Percentiles rank a stretch among this genome's conserved stretches.
phyloP scores from a whole-genome alignment of 2,113 vertebrate species.

The Callorhinus ursinus region DNA sequence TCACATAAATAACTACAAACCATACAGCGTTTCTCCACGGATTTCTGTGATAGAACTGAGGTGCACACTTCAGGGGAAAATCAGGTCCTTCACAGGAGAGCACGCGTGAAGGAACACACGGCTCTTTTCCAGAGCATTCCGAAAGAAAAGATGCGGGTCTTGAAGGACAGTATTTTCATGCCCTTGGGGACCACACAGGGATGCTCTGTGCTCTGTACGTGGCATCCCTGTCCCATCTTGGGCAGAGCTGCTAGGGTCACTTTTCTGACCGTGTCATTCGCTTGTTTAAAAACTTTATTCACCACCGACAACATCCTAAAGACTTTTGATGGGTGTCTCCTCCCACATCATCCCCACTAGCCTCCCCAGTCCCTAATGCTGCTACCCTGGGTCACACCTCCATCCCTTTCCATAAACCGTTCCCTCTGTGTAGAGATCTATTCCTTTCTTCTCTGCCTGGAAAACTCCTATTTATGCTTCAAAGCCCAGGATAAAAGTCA shows the following conservation, averaged over 20 bases:
- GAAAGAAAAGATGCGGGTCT: background rate
- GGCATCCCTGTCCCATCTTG: background rate
- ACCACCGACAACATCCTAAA: background rate
- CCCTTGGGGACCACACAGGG: background rate
- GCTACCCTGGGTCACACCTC: background rate
- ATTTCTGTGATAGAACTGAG: background rate
- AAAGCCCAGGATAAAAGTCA: background rate
- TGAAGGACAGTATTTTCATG: background rate
- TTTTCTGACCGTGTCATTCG: background rate
- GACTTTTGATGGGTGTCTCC: background rate
- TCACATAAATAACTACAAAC: background rate
- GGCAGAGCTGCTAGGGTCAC: background rate
- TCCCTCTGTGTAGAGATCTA: background rate
- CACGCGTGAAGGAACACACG: background rate
- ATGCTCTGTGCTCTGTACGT: rapidly evolving
- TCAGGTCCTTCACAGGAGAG: background rate
- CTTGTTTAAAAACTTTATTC: background rate
- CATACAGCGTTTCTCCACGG: background rate
- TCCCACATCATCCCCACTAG: background rate
- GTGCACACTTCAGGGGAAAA: background rate
- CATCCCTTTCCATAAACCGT: background rate
- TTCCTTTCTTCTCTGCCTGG: background rate
- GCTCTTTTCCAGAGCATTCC: background rate
- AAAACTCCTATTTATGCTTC: conserved; percentile 26
- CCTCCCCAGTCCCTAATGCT: background rate